These are phyloP conservation scores for Centruroides vittatus DNA, from an alignment of 1,140 invertebrate genomes.

Conservation along the genomic window DNA sequence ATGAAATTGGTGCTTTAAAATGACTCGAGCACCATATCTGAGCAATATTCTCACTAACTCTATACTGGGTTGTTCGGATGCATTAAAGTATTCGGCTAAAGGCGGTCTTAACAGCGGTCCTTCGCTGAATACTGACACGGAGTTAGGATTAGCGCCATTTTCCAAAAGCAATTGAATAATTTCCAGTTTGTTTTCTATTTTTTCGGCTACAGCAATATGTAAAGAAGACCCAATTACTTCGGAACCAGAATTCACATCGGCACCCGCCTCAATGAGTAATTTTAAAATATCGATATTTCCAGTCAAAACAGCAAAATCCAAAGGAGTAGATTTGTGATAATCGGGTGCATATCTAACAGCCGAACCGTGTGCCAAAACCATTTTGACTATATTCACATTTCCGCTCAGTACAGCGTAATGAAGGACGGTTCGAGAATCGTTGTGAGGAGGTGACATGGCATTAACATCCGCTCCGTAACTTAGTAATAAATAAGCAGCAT, in stretches of 20 bases:
- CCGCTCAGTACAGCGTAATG: constrained; percentile 74
- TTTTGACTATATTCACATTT: constrained; percentile 56
- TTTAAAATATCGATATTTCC: constrained; percentile 55
- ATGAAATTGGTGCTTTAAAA: constrained; percentile 47
- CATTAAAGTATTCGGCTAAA: constrained; percentile 66
- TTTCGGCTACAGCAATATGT: constrained; percentile 71
- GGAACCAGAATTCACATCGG: constrained; percentile 62
- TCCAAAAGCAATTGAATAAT: constrained; percentile 50
- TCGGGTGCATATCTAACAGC: constrained; percentile 45
- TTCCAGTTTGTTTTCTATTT: constrained; percentile 22
- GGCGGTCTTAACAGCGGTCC: constrained; percentile 40
- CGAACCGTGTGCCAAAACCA: constrained; percentile 64
- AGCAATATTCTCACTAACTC: constrained; percentile 54
- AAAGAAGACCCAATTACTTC: constrained; percentile 67
- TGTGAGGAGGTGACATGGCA: constrained; percentile 51
- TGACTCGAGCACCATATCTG: constrained; percentile 51
- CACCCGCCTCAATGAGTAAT: constrained; percentile 40
- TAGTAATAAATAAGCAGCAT: constrained; percentile 55
- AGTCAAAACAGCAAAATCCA: constrained; percentile 65
- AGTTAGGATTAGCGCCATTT: constrained; percentile 62
- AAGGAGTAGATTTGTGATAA: constrained; percentile 61
- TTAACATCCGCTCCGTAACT: constrained; percentile 66
- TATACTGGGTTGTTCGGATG: constrained; percentile 50
- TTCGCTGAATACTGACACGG: constrained; percentile 44
- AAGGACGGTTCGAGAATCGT: constrained; percentile 65